A percentile compares a stretch with the other conserved stretches of the same genome.
phyloP scores from a whole-genome alignment of 2,797 vertebrate species.

The Sarcophilus harrisii region DNA sequence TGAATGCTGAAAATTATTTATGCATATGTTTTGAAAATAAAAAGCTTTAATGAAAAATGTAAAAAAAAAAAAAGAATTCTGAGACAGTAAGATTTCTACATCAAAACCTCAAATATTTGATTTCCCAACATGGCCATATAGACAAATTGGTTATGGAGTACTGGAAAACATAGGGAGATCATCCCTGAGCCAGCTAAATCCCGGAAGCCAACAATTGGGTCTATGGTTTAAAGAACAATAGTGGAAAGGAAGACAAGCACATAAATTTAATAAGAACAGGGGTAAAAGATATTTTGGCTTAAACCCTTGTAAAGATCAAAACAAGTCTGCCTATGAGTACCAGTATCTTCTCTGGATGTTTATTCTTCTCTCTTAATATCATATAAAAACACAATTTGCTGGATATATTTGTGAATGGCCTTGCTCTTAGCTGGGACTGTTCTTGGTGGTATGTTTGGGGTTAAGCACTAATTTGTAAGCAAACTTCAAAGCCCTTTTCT shows the following conservation, averaged over 20 bases:
- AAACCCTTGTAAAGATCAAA: slow-evolving; percentile 48
- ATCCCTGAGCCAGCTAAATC: rapidly evolving
- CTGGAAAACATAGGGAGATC: not conserved
- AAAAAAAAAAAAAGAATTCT: not conserved
- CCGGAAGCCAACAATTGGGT: not conserved
- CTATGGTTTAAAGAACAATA: slow-evolving; percentile 12
- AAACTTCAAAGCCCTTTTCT: slow-evolving; percentile 10
- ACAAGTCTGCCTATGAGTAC: not conserved
- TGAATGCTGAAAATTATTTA: too few species aligned
- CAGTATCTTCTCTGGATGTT: not conserved
- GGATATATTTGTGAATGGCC: not conserved
- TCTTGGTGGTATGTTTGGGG: not conserved
- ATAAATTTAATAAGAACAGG: slow-evolving; percentile 9
- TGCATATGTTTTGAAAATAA: too few species aligned
- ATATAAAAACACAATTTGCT: rapidly evolving
- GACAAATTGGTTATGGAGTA: rapidly evolving
- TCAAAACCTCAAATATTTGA: not conserved
- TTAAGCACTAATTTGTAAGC: not conserved
- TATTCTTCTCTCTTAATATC: not conserved
- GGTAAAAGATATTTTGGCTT: not conserved
- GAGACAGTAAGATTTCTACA: not conserved
- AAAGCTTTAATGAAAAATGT: too few species aligned
- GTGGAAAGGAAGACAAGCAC: not conserved
- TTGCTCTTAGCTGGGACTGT: not conserved
- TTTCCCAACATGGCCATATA: not conserved